Evolutionary conservation across 2,113 vertebrate genomes (phyloP).

Genomic region (Brachyhypopomus gauderio): DNA sequence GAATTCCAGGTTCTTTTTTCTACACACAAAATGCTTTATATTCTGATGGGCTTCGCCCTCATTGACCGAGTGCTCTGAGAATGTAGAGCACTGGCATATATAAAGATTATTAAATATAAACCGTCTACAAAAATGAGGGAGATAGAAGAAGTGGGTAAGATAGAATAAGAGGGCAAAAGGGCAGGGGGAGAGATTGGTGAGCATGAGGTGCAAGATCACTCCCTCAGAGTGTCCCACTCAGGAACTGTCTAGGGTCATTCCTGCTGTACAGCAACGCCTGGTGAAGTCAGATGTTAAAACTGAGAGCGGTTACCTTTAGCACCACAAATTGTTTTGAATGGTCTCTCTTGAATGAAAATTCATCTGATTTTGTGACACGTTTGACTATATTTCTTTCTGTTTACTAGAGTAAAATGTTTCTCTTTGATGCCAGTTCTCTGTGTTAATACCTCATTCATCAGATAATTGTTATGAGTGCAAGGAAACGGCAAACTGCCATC

Average conservation of each 20-base stretch:
- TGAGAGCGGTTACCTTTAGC: slow-evolving; percentile 10
- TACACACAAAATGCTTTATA: background rate
- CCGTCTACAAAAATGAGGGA: background rate
- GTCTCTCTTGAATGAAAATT: slow-evolving; percentile 22
- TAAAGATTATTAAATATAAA: too few relatives aligned
- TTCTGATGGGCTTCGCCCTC: slow-evolving; percentile 20
- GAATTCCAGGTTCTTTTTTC: background rate
- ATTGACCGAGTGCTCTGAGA: slow-evolving; percentile 1
- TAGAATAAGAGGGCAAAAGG: background rate
- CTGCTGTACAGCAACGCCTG: slow-evolving; percentile 21
- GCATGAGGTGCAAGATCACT: background rate
- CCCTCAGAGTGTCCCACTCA: background rate
- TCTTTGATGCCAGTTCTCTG: background rate
- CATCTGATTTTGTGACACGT: background rate
- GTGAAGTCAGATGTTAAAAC: background rate
- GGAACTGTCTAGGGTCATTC: background rate
- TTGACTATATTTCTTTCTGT: background rate
- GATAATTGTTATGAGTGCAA: background rate
- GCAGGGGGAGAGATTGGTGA: background rate
- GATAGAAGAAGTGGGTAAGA: background rate
- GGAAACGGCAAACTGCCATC: background rate
- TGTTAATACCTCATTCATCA: background rate
- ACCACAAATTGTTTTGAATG: slow-evolving; percentile 1
- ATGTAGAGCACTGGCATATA: background rate
- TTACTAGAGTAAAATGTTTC: background rate